Conservation (phyloP, 2,888 invertebrate genomes). For the Rhogogaster chlorosoma region DNA sequence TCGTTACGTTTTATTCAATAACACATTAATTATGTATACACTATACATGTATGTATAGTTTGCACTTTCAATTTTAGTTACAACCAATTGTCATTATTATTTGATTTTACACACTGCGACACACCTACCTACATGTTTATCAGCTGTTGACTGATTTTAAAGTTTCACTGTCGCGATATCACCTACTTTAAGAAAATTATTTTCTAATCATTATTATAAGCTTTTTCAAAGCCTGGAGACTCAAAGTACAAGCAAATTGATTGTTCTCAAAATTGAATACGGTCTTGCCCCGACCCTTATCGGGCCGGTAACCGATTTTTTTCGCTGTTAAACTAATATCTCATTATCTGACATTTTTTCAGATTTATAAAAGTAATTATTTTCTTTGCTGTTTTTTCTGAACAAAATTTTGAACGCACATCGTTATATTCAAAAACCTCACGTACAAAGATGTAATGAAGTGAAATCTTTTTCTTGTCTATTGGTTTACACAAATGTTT, state of each 20-base stretch:
- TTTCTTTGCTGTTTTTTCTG: no score
- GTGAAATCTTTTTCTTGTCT: no score
- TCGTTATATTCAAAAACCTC: no score
- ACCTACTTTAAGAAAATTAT: background rate
- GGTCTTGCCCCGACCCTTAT: background rate
- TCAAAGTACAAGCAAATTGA: background rate
- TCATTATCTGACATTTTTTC: background rate
- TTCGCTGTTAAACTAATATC: background rate
- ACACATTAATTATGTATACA: conserved; percentile 57
- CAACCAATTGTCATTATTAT: conserved; percentile 63
- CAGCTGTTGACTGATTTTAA: background rate
- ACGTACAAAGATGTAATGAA: no score
- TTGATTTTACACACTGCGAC: background rate
- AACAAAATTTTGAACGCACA: no score
- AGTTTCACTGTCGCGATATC: background rate
- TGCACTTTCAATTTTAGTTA: conserved; percentile 72
- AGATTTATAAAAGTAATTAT: background rate
- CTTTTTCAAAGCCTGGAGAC: background rate
- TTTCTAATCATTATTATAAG: background rate
- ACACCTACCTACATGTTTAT: background rate
- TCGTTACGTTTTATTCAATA: conserved; percentile 63
- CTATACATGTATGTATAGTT: conserved; percentile 67
- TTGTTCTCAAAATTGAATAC: background rate
- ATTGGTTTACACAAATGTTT: no score
- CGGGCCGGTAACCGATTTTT: background rate